Evolutionary conservation across 2,113 vertebrate genomes (phyloP).

Genomic region (Laticauda colubrina): DNA sequence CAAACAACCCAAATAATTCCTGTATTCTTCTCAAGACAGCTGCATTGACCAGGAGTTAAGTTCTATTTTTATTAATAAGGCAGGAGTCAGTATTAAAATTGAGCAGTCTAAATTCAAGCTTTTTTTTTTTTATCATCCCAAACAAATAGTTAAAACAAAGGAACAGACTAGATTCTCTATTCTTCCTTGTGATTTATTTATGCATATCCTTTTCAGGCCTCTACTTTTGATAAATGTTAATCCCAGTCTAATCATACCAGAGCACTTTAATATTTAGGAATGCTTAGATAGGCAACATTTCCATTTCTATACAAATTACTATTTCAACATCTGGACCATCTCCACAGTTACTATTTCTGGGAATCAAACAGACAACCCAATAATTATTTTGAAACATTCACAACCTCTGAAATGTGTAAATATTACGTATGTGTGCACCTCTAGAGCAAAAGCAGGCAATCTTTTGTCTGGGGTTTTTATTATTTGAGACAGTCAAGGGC

Average conservation of each 20-base stretch:
- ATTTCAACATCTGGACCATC: neutral
- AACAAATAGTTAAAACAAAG: neutral
- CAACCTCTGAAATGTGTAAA: neutral
- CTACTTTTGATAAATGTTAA: neutral
- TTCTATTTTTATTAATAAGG: neutral
- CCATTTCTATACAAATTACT: neutral
- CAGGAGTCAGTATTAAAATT: neutral
- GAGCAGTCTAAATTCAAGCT: neutral
- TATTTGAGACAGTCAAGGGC: neutral
- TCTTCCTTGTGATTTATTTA: neutral
- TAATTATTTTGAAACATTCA: neutral
- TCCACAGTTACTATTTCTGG: neutral
- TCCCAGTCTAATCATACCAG: neutral
- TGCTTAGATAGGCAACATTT: neutral
- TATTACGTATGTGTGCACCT: neutral
- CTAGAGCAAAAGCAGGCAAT: neutral
- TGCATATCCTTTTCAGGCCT: neutral
- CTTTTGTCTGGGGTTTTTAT: neutral
- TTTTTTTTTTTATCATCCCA: neutral
- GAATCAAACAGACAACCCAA: neutral
- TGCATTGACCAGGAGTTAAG: neutral
- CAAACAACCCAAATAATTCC: neutral
- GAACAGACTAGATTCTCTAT: neutral
- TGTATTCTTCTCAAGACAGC: neutral
- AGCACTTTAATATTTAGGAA: neutral